Evolutionary conservation across 2,888 invertebrate genomes (phyloP), one percentile per base, ranked within the genome.

Genomic region (Sarcophaga caerulescens): DNA sequence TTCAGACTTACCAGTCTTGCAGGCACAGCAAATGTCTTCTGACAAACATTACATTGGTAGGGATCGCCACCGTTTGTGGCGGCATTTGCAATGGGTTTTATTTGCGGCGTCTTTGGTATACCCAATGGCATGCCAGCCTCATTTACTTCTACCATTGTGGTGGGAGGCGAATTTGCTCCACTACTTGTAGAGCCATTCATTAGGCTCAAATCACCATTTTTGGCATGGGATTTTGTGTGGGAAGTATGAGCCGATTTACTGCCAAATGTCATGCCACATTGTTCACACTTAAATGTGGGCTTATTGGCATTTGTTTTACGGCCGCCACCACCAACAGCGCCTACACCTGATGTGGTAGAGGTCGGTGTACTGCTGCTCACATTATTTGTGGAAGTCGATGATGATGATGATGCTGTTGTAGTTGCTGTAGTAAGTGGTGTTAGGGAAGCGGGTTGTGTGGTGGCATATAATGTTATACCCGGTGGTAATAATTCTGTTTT

Each of bases 1-100:
- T n/a, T 17, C 52, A 79, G 52, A 91, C 92, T 92, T 84, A 95
- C 95, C 88, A 98, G 94, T 86, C 98, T 95, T 77, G 98, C 98
- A 44, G 98, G 98, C 75, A 98, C 97, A 63, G 98, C 97, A 92
- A 98, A 98, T 17, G 97, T 97, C 93, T 98, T 98, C 89, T 97
- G 95, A 93, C 98, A 98, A 89, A 97, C 97, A 93, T 97, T 97
- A 93, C 98, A 98, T 88, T 96, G 95, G 93, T 97, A 97, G 25
- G 97, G 97, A 93, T 97, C 97, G 45, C 93, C 93, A 23, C 93
- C 92, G 59, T 90, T 89, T 21, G 89, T 90, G 23, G 90, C 90
- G 23, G 79, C 79, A 85, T 89, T 91, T 57, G 89, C 65, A 88
- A 90, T 89, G 59, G 91, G 90, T 87, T 91, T 92, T 17, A 92